Evolutionary conservation across 2,797 vertebrate species (phyloP).

Genomic region (Percopsis omiscomaycus): DNA sequence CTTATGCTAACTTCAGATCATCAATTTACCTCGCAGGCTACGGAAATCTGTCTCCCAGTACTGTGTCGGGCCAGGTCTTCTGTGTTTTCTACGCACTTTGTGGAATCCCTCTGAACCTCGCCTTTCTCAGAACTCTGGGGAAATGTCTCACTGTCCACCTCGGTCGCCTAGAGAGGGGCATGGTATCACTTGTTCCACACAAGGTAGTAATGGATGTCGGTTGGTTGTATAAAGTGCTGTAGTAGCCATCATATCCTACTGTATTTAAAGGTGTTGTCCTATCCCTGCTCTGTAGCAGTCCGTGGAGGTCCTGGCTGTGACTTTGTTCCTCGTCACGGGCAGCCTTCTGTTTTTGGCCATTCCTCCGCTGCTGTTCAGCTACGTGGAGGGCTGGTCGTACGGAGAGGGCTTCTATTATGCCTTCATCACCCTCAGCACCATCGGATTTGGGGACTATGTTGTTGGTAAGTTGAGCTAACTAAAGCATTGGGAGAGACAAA

Average conservation of each 20-base stretch:
- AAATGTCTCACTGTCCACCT: slow-evolving; percentile 82
- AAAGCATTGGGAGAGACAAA: neutral
- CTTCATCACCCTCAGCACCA: slow-evolving; percentile 94
- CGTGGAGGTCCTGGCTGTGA: slow-evolving; percentile 79
- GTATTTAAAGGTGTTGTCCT: neutral
- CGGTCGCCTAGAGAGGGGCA: slow-evolving; percentile 78
- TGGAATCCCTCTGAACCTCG: slow-evolving; percentile 88
- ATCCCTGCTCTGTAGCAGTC: slow-evolving; percentile 58
- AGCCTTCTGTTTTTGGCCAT: slow-evolving; percentile 85
- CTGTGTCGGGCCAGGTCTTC: slow-evolving; percentile 86
- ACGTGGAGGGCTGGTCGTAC: slow-evolving; percentile 89
- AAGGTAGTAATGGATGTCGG: slow-evolving; percentile 62
- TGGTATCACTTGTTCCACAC: slow-evolving; percentile 64
- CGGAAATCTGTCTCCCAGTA: slow-evolving; percentile 89
- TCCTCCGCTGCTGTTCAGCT: slow-evolving; percentile 88
- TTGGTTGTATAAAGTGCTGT: neutral
- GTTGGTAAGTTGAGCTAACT: slow-evolving; percentile 75
- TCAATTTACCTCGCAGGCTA: slow-evolving; percentile 75
- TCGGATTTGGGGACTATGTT: slow-evolving; percentile 93
- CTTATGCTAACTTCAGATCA: neutral
- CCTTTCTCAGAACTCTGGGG: slow-evolving; percentile 88
- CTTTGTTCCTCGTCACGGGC: slow-evolving; percentile 80
- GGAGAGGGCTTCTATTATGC: slow-evolving; percentile 93
- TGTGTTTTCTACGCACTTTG: slow-evolving; percentile 92
- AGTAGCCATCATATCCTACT: too few relatives aligned